Conservation (phyloP, 2,888 invertebrate species). For the Cheilosia scutellata region DNA sequence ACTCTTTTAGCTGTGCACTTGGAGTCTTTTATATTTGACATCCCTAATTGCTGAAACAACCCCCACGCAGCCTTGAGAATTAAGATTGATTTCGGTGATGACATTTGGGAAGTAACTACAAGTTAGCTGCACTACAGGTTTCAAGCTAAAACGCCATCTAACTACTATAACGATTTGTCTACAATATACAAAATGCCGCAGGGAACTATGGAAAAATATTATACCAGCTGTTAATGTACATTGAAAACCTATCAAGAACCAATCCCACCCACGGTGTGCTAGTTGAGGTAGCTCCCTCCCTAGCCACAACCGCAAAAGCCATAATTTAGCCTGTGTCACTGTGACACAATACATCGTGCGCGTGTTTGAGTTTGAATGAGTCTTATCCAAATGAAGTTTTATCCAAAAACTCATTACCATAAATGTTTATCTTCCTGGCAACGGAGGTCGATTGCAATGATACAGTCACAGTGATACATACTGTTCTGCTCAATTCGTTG, state of each 20-base stretch:
- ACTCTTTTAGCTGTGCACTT: no score
- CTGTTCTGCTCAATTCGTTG: conserved; percentile 34
- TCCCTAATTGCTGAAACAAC: no score
- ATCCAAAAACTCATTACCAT: conserved; percentile 72
- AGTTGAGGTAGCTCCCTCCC: conserved; percentile 51
- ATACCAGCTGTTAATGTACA: conserved; percentile 2
- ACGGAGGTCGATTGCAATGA: conserved; percentile 64
- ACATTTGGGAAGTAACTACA: neutral
- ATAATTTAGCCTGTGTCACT: conserved; percentile 50
- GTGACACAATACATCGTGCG: conserved; percentile 58
- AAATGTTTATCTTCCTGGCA: conserved; percentile 70
- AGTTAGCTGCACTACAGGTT: no score
- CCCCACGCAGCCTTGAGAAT: no score
- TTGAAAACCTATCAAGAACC: conserved; percentile 63
- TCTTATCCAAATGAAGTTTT: conserved; percentile 25
- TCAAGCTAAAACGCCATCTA: no score
- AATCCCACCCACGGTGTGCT: conserved; percentile 64
- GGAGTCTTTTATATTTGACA: no score
- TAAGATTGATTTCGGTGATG: no score
- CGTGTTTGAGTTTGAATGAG: conserved; percentile 44
- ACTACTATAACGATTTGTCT: conserved; percentile 33
- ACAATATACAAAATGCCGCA: conserved; percentile 10
- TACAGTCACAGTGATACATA: conserved; percentile 21
- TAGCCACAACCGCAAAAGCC: conserved; percentile 44
- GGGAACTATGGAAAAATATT: neutral